Conservation (phyloP, 2,888 invertebrate species). For the Folsomia candida region DNA sequence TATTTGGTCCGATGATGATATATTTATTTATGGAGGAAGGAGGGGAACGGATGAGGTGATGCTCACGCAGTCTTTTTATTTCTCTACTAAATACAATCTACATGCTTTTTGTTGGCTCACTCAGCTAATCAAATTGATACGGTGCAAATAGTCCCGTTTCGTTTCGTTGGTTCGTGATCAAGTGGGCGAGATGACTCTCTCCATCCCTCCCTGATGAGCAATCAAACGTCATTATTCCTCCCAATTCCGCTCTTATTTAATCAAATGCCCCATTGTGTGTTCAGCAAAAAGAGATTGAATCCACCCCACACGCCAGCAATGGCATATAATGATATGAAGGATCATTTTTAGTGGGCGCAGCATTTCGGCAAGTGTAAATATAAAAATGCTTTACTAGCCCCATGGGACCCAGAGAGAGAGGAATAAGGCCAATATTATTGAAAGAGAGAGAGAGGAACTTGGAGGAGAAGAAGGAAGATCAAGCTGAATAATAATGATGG, state of each 20-base stretch:
- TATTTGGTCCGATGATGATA: too few species aligned
- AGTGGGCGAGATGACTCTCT: constrained; percentile 11
- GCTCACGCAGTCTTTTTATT: too few species aligned
- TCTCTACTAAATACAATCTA: background rate
- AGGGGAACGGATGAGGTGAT: constrained; percentile 10
- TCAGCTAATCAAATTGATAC: constrained; percentile 51
- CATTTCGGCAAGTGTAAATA: constrained; percentile 1
- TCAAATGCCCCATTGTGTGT: constrained; percentile 29
- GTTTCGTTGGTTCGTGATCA: background rate
- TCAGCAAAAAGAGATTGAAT: constrained; percentile 1
- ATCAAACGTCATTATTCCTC: constrained; percentile 47
- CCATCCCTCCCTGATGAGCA: constrained; percentile 44
- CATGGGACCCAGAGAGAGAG: too few species aligned
- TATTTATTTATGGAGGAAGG: constrained; percentile 17
- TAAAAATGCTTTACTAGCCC: background rate
- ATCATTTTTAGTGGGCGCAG: background rate
- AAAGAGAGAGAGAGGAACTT: background rate
- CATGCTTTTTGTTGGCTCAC: constrained; percentile 14
- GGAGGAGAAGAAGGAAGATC: background rate
- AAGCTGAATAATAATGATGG: constrained; percentile 7
- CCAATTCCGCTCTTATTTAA: constrained; percentile 39
- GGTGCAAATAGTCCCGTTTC: constrained; percentile 49
- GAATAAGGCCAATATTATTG: too few species aligned
- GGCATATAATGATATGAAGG: too few species aligned
- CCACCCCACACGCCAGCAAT: too few species aligned